These are phyloP conservation scores for Cinara cedri DNA, from an alignment of 2,888 invertebrate species.

Conservation along the genomic window DNA sequence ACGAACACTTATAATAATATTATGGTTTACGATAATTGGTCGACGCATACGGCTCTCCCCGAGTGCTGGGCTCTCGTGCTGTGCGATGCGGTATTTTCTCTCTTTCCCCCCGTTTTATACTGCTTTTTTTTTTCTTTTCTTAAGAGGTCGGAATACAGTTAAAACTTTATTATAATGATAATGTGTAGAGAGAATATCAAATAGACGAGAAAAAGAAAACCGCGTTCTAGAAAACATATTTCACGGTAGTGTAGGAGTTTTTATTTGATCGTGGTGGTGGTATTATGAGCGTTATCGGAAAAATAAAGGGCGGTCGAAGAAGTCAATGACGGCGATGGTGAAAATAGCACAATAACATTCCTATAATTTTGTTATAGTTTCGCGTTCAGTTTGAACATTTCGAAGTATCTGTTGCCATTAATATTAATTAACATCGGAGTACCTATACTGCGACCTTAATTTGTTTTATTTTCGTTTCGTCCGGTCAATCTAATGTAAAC, in stretches of 20 bases:
- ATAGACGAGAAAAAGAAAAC: too few species aligned
- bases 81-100: background rate
- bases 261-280: too few species aligned
- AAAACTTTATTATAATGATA: too few species aligned
- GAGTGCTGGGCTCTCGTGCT: background rate
- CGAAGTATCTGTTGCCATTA: background rate
- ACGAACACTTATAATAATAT: background rate
- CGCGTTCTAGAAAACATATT: background rate
- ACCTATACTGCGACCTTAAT: too few species aligned
- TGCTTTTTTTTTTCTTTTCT: too few species aligned
- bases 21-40: slow-evolving; percentile 43
- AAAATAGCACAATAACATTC: background rate
- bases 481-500: background rate
- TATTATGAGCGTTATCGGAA: too few species aligned
- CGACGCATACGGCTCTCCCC: background rate
- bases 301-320: too few species aligned
- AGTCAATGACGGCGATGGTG: background rate
- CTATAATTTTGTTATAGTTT: too few species aligned
- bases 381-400: background rate
- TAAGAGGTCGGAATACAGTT: slow-evolving; percentile 7
- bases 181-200: background rate
- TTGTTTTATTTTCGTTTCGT: background rate
- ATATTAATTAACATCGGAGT: background rate
- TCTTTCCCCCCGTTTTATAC: background rate
- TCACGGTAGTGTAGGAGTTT: background rate